Percentiles rank a stretch among this genome's conserved stretches.
phyloP scores from a whole-genome alignment of 2,113 vertebrate genomes.

The Corythoichthys haematopterus region DNA sequence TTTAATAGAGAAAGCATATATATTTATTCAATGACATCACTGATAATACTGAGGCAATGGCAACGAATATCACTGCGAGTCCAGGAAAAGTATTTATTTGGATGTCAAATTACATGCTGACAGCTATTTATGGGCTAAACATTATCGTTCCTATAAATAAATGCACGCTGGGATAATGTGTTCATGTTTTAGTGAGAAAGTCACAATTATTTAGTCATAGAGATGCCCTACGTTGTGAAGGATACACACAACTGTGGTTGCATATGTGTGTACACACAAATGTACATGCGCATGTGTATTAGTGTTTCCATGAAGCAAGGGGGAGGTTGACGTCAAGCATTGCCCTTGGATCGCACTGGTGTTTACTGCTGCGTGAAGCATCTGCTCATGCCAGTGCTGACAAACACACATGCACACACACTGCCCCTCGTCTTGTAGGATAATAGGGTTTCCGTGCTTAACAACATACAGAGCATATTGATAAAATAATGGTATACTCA shows the following conservation, averaged over 20 bases:
- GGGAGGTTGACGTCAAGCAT: conserved; percentile 54
- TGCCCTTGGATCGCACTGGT: conserved; percentile 42
- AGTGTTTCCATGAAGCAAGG: conserved; percentile 40
- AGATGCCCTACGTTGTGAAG: conserved; percentile 1
- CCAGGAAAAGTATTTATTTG: conserved; percentile 22
- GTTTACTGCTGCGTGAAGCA: conserved; percentile 53
- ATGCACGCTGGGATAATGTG: background rate
- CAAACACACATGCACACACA: background rate
- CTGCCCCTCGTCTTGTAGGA: background rate
- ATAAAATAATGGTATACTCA: background rate
- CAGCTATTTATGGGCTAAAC: background rate
- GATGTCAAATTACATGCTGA: conserved; percentile 40
- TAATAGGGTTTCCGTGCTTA: no score
- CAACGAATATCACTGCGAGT: no score
- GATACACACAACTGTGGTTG: conserved; percentile 8
- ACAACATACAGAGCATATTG: background rate
- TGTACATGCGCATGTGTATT: conserved; percentile 4
- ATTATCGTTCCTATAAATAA: background rate
- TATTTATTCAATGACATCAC: no score
- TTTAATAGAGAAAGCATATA: no score
- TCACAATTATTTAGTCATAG: background rate
- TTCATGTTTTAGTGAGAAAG: conserved; percentile 4
- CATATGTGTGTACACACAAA: conserved; percentile 1
- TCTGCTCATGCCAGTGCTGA: conserved; percentile 24
- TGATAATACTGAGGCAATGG: no score